These are phyloP conservation scores for Sinelater perroti DNA, from an alignment of 2,888 invertebrate genomes.

Conservation along the genomic window DNA sequence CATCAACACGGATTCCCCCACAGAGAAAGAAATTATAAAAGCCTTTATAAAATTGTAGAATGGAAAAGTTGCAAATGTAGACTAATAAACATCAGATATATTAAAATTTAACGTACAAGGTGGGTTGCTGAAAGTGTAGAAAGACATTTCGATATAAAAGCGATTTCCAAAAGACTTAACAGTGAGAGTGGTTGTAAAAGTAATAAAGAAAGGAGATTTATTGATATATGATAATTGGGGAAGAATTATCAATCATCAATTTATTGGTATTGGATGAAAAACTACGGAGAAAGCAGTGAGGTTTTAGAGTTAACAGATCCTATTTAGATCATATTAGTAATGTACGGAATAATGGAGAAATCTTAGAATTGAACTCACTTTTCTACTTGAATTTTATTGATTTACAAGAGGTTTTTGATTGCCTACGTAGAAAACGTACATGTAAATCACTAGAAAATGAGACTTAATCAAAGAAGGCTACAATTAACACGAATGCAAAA, in stretches of 20 bases:
- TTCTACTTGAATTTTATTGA: neutral
- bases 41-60: slow-evolving; percentile 1
- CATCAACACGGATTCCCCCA: no score
- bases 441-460: no score
- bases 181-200: neutral
- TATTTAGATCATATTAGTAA: neutral
- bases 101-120: no score
- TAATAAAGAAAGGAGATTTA: slow-evolving; percentile 4
- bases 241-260: neutral
- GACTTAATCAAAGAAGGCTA: neutral
- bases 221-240: neutral
- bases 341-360: neutral
- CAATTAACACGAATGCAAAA: neutral
- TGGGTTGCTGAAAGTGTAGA: no score
- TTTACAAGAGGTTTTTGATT: neutral
- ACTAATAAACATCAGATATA: neutral
- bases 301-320: slow-evolving; percentile 1
- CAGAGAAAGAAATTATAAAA: neutral
- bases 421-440: no score
- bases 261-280: neutral
- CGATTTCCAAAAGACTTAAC: slow-evolving; percentile 1
- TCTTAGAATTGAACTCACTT: no score
- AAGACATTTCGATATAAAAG: neutral
- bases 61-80: neutral
- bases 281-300: neutral